Base-by-base conservation (phyloP, 2,888 invertebrate genomes). In the Pachycephus smyrnensis region DNA sequence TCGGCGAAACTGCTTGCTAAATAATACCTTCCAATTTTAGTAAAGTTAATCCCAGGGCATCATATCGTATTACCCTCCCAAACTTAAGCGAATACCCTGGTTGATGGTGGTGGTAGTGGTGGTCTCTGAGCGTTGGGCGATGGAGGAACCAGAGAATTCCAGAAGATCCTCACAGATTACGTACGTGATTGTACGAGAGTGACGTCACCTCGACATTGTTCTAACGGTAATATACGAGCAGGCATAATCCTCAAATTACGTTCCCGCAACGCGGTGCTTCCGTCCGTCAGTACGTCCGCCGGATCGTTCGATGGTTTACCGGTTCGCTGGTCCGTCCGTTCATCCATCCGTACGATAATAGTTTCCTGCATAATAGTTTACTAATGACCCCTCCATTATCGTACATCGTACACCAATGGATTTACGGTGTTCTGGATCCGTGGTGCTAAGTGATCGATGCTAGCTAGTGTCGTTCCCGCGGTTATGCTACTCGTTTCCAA, bases 161-260 rank as follows among this genome's bases (percentile, higher is more conserved):
- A 83, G 82, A 85, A 86, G 88, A 88, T 86, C 86, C 87, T 83
- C 78, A 76, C 80, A 87, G 88, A 88, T 89, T 88, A 88, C 85
- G 84, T 82, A 84, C 84, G 84, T 86, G 88, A 89, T 88, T 88
- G 87, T 88, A 84, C 83, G 85, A 82, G 83, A 80, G 82, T 84
- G 82, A 84, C 84, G 84, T 85, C 84, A 81, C 82, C 76, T 78
- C n/a, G 83, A 82, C 83, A 88, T 89, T 89, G 89, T 89, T 88
- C 86, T 73, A 77, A 75, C 74, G 82, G 84, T 88, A 88, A 88
- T 88, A 87, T 89, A 89, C 85, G 89, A 86, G 84, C 86, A 77
- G 78, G 83, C 85, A 82, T 89, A 89, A 89, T 89, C 88, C 88
- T 84, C 86, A 85, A 88, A 89, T 89, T 89, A 89, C 87, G 87